phyloP scores from a whole-genome alignment of 2,797 vertebrate species.

The Potorous gilbertii region DNA sequence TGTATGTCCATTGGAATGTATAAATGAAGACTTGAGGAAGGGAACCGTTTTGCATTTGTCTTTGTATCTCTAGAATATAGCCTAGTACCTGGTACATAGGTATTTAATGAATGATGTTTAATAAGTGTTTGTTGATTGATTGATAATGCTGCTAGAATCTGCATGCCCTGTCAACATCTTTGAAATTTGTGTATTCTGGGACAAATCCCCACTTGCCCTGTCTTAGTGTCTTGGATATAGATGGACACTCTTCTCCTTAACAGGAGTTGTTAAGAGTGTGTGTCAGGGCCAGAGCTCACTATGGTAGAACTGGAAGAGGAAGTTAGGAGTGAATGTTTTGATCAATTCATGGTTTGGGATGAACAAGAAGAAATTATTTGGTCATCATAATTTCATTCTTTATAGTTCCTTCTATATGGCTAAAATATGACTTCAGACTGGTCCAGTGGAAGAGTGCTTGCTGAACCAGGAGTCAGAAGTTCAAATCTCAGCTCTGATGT shows the following conservation, averaged over 20 bases:
- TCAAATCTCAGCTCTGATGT: neutral
- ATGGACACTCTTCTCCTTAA: neutral
- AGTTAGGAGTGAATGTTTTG: neutral
- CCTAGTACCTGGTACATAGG: neutral
- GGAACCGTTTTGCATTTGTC: neutral
- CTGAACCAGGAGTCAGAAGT: neutral
- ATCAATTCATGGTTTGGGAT: neutral
- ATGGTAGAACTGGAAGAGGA: neutral
- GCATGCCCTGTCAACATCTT: neutral
- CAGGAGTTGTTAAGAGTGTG: neutral
- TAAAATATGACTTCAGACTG: neutral
- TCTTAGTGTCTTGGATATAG: neutral
- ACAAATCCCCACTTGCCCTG: neutral
- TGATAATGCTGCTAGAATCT: neutral
- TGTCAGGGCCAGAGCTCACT: neutral
- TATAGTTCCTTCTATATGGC: neutral
- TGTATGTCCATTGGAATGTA: neutral
- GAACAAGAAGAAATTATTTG: neutral
- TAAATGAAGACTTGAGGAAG: neutral
- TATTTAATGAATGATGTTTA: neutral
- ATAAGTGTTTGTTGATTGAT: neutral
- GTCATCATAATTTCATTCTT: neutral
- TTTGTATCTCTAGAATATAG: neutral
- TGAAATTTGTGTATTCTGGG: neutral
- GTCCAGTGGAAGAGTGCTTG: neutral